phyloP scores from a whole-genome alignment of 2,113 vertebrate species.

The Periophthalmodon schlosseri region DNA sequence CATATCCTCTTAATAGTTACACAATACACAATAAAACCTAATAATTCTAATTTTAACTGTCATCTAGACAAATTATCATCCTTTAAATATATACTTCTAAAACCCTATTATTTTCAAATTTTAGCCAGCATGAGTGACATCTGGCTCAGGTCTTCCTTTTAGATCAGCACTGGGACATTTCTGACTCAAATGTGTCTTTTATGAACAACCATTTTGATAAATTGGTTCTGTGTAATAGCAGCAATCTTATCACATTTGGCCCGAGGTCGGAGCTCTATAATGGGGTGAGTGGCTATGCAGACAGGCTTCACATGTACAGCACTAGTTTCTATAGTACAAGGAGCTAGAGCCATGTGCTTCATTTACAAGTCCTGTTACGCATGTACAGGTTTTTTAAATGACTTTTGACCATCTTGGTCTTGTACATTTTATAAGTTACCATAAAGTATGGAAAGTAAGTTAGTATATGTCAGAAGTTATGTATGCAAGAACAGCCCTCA shows the following conservation, averaged over 20 bases:
- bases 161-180: not conserved
- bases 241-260: conserved; percentile 2
- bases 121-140: not conserved
- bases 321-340: not conserved
- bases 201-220: not conserved
- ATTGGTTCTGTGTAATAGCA: not conserved
- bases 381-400: not conserved
- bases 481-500: no score
- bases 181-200: not conserved
- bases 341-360: not conserved
- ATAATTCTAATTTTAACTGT: no score
- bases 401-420: no score
- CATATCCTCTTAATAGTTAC: no score
- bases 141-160: not conserved
- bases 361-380: not conserved
- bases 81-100: no score
- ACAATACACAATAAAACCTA: no score
- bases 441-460: not conserved
- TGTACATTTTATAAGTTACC: no score
- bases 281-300: not conserved
- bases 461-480: no score
- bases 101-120: no score
- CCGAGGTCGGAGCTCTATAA: not conserved
- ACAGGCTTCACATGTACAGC: not conserved
- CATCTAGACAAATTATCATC: no score